A percentile compares a stretch with the other conserved stretches of the same genome.
phyloP scores from a whole-genome alignment of 2,888 invertebrate genomes.

The Clivina fossor region DNA sequence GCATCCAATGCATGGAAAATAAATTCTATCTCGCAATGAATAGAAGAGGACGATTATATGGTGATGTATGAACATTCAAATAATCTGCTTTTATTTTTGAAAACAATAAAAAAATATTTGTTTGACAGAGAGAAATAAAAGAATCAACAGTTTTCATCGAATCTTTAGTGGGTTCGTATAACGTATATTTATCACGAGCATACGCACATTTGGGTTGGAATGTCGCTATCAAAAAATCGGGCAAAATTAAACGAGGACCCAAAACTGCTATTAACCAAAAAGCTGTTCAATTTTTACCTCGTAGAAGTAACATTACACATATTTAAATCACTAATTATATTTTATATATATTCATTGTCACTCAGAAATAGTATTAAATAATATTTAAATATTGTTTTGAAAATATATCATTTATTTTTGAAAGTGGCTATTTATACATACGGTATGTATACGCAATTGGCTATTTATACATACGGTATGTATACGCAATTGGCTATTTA shows the following conservation, averaged over 20 bases:
- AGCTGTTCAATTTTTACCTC: slow-evolving; percentile 60
- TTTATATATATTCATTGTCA: no score
- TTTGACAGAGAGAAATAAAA: no score
- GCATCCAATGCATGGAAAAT: slow-evolving; percentile 58
- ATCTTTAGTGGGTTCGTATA: slow-evolving; percentile 57
- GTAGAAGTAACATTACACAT: slow-evolving; percentile 45
- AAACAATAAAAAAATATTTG: no score
- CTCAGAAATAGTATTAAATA: no score
- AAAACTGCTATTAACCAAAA: slow-evolving; percentile 61
- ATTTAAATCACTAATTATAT: no score
- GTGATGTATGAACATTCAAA: slow-evolving; percentile 59
- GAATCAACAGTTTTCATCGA: slow-evolving; percentile 61
- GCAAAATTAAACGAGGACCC: slow-evolving; percentile 59
- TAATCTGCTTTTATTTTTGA: no score
- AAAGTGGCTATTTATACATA: no score
- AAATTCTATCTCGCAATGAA: slow-evolving; percentile 62
- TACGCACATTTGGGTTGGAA: slow-evolving; percentile 62
- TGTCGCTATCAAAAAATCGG: slow-evolving; percentile 63
- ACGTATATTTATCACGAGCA: slow-evolving; percentile 59
- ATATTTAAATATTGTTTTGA: no score
- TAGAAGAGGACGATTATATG: slow-evolving; percentile 60
- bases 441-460: no score
- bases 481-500: no score
- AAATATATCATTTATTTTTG: no score
- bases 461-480: no score